A percentile compares a stretch with the other conserved stretches of the same genome.
phyloP scores from a whole-genome alignment of 2,113 vertebrate genomes.

The Macquaria ambigua region DNA sequence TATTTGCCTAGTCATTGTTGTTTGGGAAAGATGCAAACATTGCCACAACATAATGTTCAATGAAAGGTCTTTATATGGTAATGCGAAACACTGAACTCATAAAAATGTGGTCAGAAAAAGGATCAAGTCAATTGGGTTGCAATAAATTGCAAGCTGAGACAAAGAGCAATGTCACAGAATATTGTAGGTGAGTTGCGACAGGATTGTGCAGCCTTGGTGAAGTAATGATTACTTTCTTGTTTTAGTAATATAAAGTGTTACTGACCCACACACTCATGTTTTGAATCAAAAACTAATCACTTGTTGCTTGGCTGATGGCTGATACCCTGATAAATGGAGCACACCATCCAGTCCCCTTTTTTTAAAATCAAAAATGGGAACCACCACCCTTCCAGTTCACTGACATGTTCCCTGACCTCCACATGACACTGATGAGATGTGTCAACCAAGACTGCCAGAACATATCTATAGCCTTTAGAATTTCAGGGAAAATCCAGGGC shows the following conservation, averaged over 20 bases:
- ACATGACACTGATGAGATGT: neutral
- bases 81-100: slow-evolving; percentile 53
- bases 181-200: neutral
- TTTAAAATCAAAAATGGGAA: neutral
- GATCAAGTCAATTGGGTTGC: slow-evolving; percentile 38
- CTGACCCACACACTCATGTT: neutral
- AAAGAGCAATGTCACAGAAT: slow-evolving; percentile 11
- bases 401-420: neutral
- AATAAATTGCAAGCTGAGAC: slow-evolving; percentile 25
- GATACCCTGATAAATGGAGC: neutral
- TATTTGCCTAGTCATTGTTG: slow-evolving; percentile 67
- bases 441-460: neutral
- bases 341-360: neutral
- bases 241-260: neutral
- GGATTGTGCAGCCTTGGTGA: neutral
- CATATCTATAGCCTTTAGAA: neutral
- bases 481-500: neutral
- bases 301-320: neutral
- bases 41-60: slow-evolving; percentile 59
- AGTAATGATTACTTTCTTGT: neutral
- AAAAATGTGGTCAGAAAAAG: slow-evolving; percentile 51
- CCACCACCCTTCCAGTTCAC: neutral
- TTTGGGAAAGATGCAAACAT: slow-evolving; percentile 72
- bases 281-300: neutral
- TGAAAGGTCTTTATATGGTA: slow-evolving; percentile 49